Conservation (phyloP, 1,140 invertebrate genomes). For the Trichonephila clavata region DNA sequence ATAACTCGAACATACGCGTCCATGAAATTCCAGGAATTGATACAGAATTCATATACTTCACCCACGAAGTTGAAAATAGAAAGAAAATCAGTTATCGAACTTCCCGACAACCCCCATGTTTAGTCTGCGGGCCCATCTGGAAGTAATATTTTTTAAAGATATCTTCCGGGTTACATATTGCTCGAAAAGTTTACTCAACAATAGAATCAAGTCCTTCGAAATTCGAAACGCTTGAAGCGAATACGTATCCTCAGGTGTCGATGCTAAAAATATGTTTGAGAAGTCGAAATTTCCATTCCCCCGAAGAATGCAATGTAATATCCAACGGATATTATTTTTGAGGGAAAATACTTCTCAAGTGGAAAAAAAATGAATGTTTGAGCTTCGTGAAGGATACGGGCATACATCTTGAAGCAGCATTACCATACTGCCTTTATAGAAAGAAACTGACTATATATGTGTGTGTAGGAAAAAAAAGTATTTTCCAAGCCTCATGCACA, state of each 20-base stretch:
- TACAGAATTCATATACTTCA: neutral
- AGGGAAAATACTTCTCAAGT: neutral
- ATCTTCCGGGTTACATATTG: conserved; percentile 21
- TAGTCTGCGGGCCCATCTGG: conserved; percentile 1
- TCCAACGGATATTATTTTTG: neutral
- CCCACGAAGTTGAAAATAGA: neutral
- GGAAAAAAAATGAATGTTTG: neutral
- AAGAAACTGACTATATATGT: too few relatives aligned
- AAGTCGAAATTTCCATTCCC: neutral
- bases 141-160: neutral
- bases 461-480: too few relatives aligned
- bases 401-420: neutral
- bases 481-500: too few relatives aligned
- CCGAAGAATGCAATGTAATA: neutral
- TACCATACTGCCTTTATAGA: neutral
- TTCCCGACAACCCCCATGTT: neutral
- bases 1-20: neutral
- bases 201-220: conserved; percentile 2
- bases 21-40: neutral
- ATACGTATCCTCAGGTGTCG: neutral
- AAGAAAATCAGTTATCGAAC: neutral
- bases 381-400: neutral
- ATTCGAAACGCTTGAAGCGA: neutral
- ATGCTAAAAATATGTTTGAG: neutral
- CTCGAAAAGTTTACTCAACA: neutral